Evolutionary conservation across 2,113 vertebrate genomes (phyloP).

Genomic region (Empidonax alnorum): DNA sequence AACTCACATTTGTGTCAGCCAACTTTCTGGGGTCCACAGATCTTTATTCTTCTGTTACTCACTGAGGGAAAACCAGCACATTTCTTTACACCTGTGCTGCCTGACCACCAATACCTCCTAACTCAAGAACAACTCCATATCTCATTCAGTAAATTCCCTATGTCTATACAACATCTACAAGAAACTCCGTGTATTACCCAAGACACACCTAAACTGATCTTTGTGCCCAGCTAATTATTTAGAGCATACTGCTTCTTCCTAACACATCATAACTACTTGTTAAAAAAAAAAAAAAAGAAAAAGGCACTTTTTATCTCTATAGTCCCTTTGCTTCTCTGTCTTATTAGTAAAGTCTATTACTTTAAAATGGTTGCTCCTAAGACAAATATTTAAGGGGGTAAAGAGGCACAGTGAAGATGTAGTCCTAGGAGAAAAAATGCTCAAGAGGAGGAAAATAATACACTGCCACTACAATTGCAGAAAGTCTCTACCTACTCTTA

Average conservation of each 20-base stretch:
- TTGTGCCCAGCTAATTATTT: background rate
- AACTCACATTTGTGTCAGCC: background rate
- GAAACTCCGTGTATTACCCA: background rate
- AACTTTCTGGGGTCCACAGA: background rate
- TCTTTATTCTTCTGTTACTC: background rate
- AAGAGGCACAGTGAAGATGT: background rate
- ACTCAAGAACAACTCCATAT: background rate
- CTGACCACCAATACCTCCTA: background rate
- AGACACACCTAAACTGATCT: background rate
- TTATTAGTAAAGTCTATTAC: background rate
- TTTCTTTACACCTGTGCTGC: background rate
- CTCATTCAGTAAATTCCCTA: background rate
- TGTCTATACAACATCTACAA: background rate
- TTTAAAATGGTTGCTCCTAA: background rate
- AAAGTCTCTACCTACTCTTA: background rate
- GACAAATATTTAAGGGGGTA: background rate
- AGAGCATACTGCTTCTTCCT: background rate
- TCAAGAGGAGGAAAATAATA: background rate
- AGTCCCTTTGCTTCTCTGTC: background rate
- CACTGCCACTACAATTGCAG: background rate
- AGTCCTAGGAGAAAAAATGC: background rate
- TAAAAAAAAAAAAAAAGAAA: background rate
- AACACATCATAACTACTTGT: background rate
- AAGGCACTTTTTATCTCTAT: background rate
- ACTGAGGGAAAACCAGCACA: background rate